These are phyloP conservation scores for Drosophila gaucha DNA, from an alignment of 2,888 invertebrate species.

Conservation along the genomic window DNA sequence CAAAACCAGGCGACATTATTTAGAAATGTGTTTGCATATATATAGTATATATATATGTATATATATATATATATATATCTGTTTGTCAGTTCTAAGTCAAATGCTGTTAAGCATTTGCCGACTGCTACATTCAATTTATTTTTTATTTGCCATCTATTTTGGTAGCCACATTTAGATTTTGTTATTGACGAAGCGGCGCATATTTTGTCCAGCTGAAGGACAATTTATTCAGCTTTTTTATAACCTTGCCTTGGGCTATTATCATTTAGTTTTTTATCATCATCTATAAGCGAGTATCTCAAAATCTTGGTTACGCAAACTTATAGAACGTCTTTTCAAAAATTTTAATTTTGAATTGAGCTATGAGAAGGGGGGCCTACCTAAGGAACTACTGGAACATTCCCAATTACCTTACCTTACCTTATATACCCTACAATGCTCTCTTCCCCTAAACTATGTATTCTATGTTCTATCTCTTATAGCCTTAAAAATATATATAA, in stretches of 20 bases:
- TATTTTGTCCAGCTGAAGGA: slow-evolving; percentile 50
- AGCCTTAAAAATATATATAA: no score
- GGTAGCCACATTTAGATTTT: slow-evolving; percentile 31
- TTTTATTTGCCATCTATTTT: slow-evolving; percentile 67
- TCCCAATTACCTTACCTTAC: no score
- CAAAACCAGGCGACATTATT: slow-evolving; percentile 56
- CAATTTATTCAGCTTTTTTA: slow-evolving; percentile 27
- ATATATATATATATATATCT: slow-evolving; percentile 4
- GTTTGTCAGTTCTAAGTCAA: slow-evolving; percentile 23
- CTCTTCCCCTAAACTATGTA: no score
- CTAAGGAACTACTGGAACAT: not conserved
- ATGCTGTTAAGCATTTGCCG: slow-evolving; percentile 50
- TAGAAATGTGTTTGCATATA: slow-evolving; percentile 29
- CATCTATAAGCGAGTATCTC: not conserved
- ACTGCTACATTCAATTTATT: slow-evolving; percentile 61
- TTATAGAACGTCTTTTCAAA: not conserved
- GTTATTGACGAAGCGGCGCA: slow-evolving; percentile 34
- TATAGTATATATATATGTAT: not conserved
- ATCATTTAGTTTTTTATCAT: slow-evolving; percentile 24
- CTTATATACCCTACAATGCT: no score
- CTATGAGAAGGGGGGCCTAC: no score
- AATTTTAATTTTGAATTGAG: not conserved
- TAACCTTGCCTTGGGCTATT: slow-evolving; percentile 34
- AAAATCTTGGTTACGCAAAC: not conserved
- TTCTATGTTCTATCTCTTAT: no score